phyloP scores from a whole-genome alignment of 2,113 vertebrate species.

The Leucosticte australis region DNA sequence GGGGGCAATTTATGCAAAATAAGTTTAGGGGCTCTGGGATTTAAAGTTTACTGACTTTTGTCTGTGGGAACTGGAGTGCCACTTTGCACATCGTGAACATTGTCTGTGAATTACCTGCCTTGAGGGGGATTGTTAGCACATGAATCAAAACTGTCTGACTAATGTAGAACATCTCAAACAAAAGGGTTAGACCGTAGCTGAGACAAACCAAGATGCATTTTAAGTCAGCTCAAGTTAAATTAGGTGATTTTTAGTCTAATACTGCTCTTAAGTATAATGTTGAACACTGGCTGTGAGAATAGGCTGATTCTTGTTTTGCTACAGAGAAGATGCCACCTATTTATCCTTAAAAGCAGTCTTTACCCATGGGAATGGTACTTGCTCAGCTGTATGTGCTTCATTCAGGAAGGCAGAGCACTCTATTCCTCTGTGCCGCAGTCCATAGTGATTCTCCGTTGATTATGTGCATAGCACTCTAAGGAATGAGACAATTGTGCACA shows the following conservation, averaged over 20 bases:
- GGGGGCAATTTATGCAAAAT: slow-evolving; percentile 21
- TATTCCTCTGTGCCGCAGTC: slow-evolving; percentile 24
- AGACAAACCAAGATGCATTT: neutral
- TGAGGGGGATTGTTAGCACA: slow-evolving; percentile 38
- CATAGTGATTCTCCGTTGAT: slow-evolving; percentile 34
- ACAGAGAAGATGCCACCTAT: neutral
- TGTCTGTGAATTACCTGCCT: slow-evolving; percentile 33
- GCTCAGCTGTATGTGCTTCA: neutral
- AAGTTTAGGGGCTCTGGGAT: slow-evolving; percentile 26
- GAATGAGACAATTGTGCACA: neutral
- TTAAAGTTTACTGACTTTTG: slow-evolving; percentile 43
- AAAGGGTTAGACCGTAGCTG: slow-evolving; percentile 35
- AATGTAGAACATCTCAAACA: slow-evolving; percentile 34
- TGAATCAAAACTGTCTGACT: slow-evolving; percentile 36
- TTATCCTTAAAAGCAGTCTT: slow-evolving; percentile 18
- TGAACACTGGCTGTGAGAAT: neutral
- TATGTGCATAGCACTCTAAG: neutral
- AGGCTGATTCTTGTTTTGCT: neutral
- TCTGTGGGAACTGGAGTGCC: neutral
- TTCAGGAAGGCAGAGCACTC: slow-evolving; percentile 26
- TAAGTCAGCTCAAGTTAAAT: slow-evolving; percentile 18
- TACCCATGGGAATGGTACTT: neutral
- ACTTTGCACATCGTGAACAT: neutral
- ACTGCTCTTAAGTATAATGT: neutral
- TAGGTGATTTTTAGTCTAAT: neutral